phyloP scores from a whole-genome alignment of 2,113 vertebrate species.

The Petrocephalus zakoni region DNA sequence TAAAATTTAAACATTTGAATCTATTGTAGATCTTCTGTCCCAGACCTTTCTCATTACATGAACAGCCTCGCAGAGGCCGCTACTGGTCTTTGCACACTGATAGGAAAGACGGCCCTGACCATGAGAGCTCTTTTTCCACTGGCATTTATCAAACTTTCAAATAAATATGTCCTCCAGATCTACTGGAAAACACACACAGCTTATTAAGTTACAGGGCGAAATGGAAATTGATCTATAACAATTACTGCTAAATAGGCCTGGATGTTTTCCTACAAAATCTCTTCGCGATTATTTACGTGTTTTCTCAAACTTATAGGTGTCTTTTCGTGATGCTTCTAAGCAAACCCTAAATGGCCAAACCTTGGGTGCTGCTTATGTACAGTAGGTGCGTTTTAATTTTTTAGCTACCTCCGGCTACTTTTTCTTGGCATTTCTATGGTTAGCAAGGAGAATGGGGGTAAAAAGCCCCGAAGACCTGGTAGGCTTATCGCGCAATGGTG shows the following conservation, averaged over 20 bases:
- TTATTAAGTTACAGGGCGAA: not conserved
- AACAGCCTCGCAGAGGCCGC: not conserved
- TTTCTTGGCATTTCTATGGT: constrained; percentile 2
- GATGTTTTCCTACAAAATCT: not conserved
- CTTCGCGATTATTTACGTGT: not conserved
- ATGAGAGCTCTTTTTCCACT: not conserved
- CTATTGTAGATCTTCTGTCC: not conserved
- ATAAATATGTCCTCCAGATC: not conserved
- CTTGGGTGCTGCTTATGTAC: not conserved
- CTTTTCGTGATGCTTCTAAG: not conserved
- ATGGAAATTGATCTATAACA: not conserved
- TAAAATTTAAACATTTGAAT: not conserved
- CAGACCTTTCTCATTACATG: not conserved
- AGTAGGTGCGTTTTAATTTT: constrained; percentile 38
- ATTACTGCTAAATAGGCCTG: not conserved
- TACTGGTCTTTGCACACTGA: not conserved
- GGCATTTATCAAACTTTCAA: constrained; percentile 7
- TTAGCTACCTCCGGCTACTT: constrained; percentile 18
- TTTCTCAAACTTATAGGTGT: not conserved
- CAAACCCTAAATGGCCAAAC: not conserved
- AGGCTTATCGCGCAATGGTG: not conserved
- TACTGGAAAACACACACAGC: not conserved
- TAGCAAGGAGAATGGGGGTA: not conserved
- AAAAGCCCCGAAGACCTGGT: not conserved
- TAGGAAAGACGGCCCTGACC: not conserved